Percentiles rank a stretch among this genome's conserved stretches.
phyloP scores from a whole-genome alignment of 2,888 invertebrate genomes.

The Caenorhabditis angaria region DNA sequence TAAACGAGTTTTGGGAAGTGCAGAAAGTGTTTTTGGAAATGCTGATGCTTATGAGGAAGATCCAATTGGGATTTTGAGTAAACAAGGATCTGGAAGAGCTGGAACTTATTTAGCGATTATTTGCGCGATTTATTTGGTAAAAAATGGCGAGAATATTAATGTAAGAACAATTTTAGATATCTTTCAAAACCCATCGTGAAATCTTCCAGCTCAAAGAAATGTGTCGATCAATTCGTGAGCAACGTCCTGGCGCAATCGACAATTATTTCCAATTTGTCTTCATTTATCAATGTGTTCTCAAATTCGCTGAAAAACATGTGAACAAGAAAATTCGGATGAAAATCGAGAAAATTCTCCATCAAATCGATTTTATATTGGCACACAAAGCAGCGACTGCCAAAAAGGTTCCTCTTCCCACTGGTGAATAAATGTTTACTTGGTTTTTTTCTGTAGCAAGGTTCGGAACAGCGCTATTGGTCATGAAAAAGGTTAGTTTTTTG shows the following conservation, averaged over 20 bases:
- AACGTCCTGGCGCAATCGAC: constrained; percentile 1
- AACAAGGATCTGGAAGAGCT: constrained; percentile 6
- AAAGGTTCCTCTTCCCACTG: background rate
- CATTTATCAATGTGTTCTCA: background rate
- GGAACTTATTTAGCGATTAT: background rate
- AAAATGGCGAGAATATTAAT: background rate
- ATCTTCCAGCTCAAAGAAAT: background rate
- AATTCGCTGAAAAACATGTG: background rate
- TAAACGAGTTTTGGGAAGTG: background rate
- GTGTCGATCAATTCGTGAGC: background rate
- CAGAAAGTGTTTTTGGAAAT: background rate
- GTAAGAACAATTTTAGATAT: background rate
- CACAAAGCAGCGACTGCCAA: background rate
- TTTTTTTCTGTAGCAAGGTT: too few species aligned
- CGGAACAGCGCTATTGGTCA: too few species aligned
- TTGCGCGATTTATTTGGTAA: background rate
- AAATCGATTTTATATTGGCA: background rate
- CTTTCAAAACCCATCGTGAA: background rate
- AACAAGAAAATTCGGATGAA: constrained; percentile 8
- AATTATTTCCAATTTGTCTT: background rate
- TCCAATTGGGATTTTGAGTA: background rate
- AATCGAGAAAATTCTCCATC: background rate
- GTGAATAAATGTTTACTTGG: too few species aligned
- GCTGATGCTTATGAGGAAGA: background rate
- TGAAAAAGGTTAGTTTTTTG: too few species aligned